Evolutionary conservation across 2,888 invertebrate species (phyloP), one percentile per base, ranked within the genome.

Genomic region (Bugula neritina): DNA sequence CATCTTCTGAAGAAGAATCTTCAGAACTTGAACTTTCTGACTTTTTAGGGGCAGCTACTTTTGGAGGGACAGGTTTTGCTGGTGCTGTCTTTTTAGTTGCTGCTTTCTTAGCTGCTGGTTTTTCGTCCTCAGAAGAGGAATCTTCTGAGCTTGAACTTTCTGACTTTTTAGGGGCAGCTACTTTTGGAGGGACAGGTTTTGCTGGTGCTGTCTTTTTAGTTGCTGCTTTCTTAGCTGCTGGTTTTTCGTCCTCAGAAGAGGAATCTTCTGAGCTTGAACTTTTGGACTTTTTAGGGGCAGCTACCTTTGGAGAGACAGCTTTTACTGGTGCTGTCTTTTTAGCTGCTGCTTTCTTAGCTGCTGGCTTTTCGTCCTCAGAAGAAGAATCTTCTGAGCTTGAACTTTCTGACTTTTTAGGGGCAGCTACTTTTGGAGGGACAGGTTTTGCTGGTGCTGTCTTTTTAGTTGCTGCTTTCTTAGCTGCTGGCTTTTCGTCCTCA

Each of bases 1-100:
- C 73, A 27, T 72, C 72, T 71, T 72, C 71, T 27, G 72, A 73
- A 5, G 70, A 70, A 31, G 27, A 25, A 13, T 2, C 2, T 5
- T 43, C 52, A n/a, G 70, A 70, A n/a, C 69, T 69, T 3, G 69
- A 69, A 23, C 54, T 63, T 34, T 63, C 63, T 13, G 27, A 27
- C 5, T 63, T 63, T 63, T 63, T 63, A n/a, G 25, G 10, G 10
- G 70, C 54, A 27, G 70, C 70, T 27, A n/a, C 5, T 69, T 17
- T 23, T 31, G 3, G 5, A 5, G 52, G 52, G 35, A 25, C 29
- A 25, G 27, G 25, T 17, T 54, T 43, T 3, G 52, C 54, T 43
- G 43, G 54, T 23, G n/a, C 52, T 25, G 25, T 13, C 17, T 69
- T 69, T 69, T 13, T 35, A n/a, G 5, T 5, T n/a, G 27, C 5